phyloP scores from a whole-genome alignment of 2,888 invertebrate species.

The Acrobasis repandana region DNA sequence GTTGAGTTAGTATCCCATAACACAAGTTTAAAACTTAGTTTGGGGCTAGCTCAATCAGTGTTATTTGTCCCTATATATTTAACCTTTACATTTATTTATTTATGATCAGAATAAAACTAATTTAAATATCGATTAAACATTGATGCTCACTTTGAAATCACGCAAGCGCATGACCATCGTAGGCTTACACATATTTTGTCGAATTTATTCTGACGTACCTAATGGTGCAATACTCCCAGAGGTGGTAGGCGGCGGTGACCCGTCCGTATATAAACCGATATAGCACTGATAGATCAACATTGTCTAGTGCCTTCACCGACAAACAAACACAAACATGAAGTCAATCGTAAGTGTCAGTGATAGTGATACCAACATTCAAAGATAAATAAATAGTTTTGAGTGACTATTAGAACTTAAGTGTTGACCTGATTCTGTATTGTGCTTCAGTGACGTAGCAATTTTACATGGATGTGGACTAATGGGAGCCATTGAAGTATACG shows the following conservation, averaged over 20 bases:
- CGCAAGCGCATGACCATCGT: constrained; percentile 55
- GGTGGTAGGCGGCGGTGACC: constrained; percentile 71
- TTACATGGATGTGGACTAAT: neutral
- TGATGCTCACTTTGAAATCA: constrained; percentile 47
- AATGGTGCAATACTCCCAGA: constrained; percentile 72
- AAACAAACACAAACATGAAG: constrained; percentile 73
- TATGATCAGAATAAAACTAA: neutral
- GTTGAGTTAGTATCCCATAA: too few relatives aligned
- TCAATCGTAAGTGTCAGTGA: constrained; percentile 75
- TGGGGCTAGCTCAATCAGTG: too few relatives aligned
- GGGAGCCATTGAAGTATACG: neutral
- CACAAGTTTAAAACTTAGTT: too few relatives aligned
- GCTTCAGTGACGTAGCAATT: neutral
- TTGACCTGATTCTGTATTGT: constrained; percentile 10
- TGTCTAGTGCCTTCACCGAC: constrained; percentile 73
- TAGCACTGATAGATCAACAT: constrained; percentile 69
- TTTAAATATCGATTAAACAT: constrained; percentile 35
- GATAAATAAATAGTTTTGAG: too few relatives aligned
- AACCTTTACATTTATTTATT: too few relatives aligned
- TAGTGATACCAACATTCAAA: too few relatives aligned
- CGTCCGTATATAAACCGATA: constrained; percentile 74
- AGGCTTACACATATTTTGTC: constrained; percentile 61
- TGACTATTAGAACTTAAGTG: constrained; percentile 30
- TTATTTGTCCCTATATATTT: too few relatives aligned
- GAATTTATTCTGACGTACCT: constrained; percentile 67